A percentile compares a stretch with the other conserved stretches of the same genome.
phyloP scores from a whole-genome alignment of 2,797 vertebrate genomes.

The Eidolon dupreanum region DNA sequence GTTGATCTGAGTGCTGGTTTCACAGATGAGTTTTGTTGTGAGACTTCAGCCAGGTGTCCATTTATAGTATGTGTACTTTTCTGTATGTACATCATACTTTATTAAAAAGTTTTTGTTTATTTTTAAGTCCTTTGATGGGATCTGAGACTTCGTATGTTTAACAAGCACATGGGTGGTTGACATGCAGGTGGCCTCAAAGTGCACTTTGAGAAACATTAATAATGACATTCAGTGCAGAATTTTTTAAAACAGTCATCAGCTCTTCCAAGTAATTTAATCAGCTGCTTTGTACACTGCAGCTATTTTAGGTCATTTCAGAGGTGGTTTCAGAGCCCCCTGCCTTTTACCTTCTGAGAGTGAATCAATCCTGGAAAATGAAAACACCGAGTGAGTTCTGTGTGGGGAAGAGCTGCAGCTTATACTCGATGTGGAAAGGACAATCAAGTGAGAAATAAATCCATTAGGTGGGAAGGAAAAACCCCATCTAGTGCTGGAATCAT shows the following conservation, averaged over 20 bases:
- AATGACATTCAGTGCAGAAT: constrained; percentile 6
- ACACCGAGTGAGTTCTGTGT: background rate
- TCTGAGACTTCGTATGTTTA: background rate
- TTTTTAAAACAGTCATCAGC: constrained; percentile 23
- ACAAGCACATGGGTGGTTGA: background rate
- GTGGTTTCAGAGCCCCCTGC: constrained; percentile 31
- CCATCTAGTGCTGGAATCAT: background rate
- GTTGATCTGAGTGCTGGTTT: background rate
- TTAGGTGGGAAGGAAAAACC: background rate
- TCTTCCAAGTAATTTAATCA: constrained; percentile 57
- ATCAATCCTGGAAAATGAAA: constrained; percentile 45
- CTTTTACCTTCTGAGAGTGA: constrained; percentile 55
- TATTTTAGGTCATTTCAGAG: constrained; percentile 55
- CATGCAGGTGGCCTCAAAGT: background rate
- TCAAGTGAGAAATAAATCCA: constrained; percentile 19
- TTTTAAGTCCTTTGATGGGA: background rate
- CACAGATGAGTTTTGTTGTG: background rate
- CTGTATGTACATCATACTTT: background rate
- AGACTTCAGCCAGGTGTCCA: background rate
- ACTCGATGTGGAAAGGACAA: background rate
- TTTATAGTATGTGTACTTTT: background rate
- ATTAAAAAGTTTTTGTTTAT: background rate
- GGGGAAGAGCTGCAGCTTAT: background rate
- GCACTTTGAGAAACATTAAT: background rate
- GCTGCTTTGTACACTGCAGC: background rate